Percentiles rank a stretch among this genome's conserved stretches.
Evolutionary conservation across 64 coral and sea anemone species (phyloP).

Genomic region (Anthopleura sola): DNA sequence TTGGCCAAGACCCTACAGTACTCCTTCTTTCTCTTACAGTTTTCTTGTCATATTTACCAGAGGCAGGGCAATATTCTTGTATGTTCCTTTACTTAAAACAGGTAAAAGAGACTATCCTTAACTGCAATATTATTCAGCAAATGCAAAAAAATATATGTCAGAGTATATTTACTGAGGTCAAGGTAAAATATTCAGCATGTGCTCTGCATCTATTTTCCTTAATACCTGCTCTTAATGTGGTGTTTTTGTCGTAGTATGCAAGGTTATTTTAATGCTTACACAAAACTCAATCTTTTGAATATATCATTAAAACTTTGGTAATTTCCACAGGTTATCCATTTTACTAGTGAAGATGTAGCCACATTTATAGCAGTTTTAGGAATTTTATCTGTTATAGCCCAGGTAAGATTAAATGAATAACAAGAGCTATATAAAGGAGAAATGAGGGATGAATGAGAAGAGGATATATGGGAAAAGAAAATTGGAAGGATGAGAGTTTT

Average conservation of each 20-base stretch:
- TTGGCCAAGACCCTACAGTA: conserved; percentile 92
- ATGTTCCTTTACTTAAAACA: conserved; percentile 97
- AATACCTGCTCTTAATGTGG: no score
- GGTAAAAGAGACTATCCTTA: conserved; percentile 37
- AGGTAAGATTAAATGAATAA: conserved; percentile 50
- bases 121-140: no score
- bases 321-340: conserved; percentile 76
- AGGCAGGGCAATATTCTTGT: conserved; percentile 94
- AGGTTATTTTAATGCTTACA: neutral
- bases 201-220: no score
- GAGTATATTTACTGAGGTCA: no score
- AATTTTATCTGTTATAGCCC: conserved; percentile 94
- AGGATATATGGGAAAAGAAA: neutral
- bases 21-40: conserved; percentile 86
- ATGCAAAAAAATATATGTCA: no score
- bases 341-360: conserved; percentile 90
- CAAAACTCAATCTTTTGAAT: neutral
- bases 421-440: neutral
- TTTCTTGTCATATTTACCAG: conserved; percentile 94
- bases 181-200: no score
- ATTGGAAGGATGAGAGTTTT: neutral
- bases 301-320: neutral
- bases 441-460: no score
- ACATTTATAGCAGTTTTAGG: conserved; percentile 99
- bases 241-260: no score